phyloP scores from a whole-genome alignment of 1,140 invertebrate species.

The Pachypsylla venusta region DNA sequence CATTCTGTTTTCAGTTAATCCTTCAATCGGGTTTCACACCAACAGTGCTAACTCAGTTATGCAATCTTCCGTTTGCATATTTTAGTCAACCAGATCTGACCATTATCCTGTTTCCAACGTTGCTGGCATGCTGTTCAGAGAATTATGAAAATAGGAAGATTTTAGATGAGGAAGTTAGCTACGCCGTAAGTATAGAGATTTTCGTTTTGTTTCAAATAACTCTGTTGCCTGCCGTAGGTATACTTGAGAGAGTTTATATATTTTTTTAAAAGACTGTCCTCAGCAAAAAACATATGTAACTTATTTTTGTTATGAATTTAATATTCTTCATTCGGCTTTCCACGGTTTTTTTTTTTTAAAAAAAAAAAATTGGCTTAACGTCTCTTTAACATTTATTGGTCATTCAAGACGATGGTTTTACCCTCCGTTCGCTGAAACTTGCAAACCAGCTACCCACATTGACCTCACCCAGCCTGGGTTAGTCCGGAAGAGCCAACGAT shows the following conservation, averaged over 20 bases:
- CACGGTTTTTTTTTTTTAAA: neutral
- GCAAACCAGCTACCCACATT: too few species aligned
- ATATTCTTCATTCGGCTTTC: neutral
- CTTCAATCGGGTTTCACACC: slow-evolving; percentile 61
- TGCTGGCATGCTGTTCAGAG: slow-evolving; percentile 61
- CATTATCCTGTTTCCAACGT: slow-evolving; percentile 68
- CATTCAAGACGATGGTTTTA: too few species aligned
- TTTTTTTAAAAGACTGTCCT: too few species aligned
- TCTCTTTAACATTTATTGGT: too few species aligned
- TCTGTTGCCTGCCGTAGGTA: too few species aligned
- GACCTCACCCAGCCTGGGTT: too few species aligned
- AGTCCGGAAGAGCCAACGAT: too few species aligned
- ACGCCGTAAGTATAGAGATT: slow-evolving; percentile 39
- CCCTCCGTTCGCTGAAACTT: too few species aligned
- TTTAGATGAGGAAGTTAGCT: slow-evolving; percentile 64
- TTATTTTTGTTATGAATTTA: neutral
- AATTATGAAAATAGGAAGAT: slow-evolving; percentile 51
- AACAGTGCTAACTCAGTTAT: slow-evolving; percentile 80
- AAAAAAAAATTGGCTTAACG: too few species aligned
- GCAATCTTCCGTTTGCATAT: slow-evolving; percentile 74
- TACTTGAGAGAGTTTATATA: too few species aligned
- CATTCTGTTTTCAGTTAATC: slow-evolving; percentile 40
- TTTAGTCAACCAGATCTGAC: slow-evolving; percentile 62
- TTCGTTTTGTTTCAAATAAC: too few species aligned
- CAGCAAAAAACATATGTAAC: too few species aligned